These are phyloP conservation scores for Eilema depressum DNA, from an alignment of 2,888 invertebrate genomes.

Conservation along the genomic window DNA sequence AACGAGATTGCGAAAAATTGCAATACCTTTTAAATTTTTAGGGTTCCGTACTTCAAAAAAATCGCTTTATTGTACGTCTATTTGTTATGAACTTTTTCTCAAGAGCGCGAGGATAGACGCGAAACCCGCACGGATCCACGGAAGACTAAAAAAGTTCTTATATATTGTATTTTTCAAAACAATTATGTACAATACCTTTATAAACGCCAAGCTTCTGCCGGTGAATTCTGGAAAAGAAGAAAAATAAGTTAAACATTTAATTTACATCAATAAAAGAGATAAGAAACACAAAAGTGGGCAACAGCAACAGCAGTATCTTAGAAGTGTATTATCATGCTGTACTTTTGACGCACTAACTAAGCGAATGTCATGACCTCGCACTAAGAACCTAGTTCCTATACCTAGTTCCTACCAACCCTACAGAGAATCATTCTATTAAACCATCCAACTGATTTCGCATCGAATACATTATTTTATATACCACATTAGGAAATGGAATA, in stretches of 20 bases:
- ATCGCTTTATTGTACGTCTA: no score
- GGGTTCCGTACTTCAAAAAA: no score
- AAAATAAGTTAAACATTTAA: not conserved
- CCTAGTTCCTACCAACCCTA: not conserved
- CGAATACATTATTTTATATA: conserved; percentile 2
- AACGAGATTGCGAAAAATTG: no score
- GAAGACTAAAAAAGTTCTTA: not conserved
- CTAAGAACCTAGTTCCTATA: no score
- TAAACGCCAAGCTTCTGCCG: not conserved
- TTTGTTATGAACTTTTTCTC: no score
- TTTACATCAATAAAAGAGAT: no score
- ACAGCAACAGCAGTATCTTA: no score
- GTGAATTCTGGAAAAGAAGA: conserved; percentile 3
- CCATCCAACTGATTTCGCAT: not conserved
- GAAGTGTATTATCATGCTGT: not conserved
- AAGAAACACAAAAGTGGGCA: no score
- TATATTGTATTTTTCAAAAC: not conserved
- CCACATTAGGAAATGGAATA: conserved; percentile 7
- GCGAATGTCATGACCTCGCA: not conserved
- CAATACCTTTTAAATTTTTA: no score
- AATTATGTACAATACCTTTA: conserved; percentile 7
- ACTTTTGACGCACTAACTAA: not conserved
- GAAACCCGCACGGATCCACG: no score
- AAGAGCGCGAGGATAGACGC: no score
- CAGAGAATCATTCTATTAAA: not conserved